These are phyloP conservation scores for Limnodromus scolopaceus DNA, from an alignment of 2,797 vertebrate species.

Conservation along the genomic window DNA sequence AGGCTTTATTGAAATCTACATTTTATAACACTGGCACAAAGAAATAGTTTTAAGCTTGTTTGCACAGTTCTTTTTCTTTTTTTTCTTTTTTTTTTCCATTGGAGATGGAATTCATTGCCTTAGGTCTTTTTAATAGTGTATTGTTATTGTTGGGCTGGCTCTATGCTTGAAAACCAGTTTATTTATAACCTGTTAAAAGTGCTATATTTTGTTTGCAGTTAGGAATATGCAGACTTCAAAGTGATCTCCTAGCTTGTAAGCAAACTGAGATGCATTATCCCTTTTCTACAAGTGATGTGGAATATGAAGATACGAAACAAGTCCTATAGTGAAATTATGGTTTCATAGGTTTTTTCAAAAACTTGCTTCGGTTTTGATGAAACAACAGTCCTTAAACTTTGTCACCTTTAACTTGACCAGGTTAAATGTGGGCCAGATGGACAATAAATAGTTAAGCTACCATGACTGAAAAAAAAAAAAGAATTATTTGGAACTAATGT, in stretches of 20 bases:
- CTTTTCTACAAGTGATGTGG: constrained; percentile 74
- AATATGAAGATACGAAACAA: constrained; percentile 54
- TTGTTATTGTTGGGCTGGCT: constrained; percentile 84
- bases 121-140: constrained; percentile 86
- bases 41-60: constrained; percentile 85
- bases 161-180: constrained; percentile 84
- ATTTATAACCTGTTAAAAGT: constrained; percentile 83
- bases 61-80: constrained; percentile 79
- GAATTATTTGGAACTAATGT: constrained; percentile 23
- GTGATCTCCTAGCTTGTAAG: constrained; percentile 81
- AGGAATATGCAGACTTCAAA: constrained; percentile 81
- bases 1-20: constrained; percentile 82
- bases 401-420: constrained; percentile 57
- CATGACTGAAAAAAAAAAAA: not conserved
- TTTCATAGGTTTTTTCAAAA: constrained; percentile 29
- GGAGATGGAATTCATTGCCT: constrained; percentile 87
- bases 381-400: constrained; percentile 50
- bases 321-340: constrained; percentile 39
- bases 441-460: not conserved
- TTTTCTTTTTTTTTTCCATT: constrained; percentile 71
- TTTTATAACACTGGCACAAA: constrained; percentile 87
- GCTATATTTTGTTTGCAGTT: constrained; percentile 83
- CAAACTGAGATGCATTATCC: constrained; percentile 84
- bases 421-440: constrained; percentile 50
- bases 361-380: constrained; percentile 59